Evolutionary conservation across 2,888 invertebrate genomes (phyloP), one percentile per base, ranked within the genome.

Genomic region (Tachina grossa): DNA sequence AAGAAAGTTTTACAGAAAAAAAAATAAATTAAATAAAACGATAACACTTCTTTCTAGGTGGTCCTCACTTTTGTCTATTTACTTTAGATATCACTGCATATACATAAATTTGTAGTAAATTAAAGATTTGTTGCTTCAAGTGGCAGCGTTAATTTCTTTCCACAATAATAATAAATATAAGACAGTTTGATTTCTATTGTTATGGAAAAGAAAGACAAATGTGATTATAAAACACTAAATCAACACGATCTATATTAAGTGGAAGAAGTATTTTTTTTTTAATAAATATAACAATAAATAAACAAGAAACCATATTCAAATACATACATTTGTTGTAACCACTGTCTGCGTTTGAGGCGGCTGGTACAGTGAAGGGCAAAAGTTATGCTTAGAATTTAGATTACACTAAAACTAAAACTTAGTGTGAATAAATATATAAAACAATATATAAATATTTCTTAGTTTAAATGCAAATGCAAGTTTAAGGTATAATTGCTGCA

Each of bases 151-250:
- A 41, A 66, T 43, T 53, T 78, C 63, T 71, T 45, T 57, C 13
- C 39, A 1, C 14, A 9, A 13, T 39, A 77, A 71, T 43, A 69
- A 74, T 74, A 74, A 69, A 74, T 74, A 74, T 55, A 78, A 74
- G 81, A 85, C 77, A 49, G 43, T 85, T 81, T 63, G 72, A 81
- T 84, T 84, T 72, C 65, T 16, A 66, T 71, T 63, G 71, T 68
- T 61, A 41, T 9, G 22, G 19, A 16, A 16, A n/a, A 41, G 22
- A 63, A 19, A 61, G 43, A 59, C 16, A 78, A 69, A 78, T 19
- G 39, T 72, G 31, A 55, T 39, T 79, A 65, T 47, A 51, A 74
- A 57, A 66, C 55, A 72, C 79, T 72, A 55, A 80, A 80, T 80
- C 72, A 80, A 72, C 71, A 72, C 79, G 55, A 57, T 72, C 65